These are phyloP conservation scores for Salvelinus alpinus DNA, from an alignment of 2,113 vertebrate species.

Conservation along the genomic window DNA sequence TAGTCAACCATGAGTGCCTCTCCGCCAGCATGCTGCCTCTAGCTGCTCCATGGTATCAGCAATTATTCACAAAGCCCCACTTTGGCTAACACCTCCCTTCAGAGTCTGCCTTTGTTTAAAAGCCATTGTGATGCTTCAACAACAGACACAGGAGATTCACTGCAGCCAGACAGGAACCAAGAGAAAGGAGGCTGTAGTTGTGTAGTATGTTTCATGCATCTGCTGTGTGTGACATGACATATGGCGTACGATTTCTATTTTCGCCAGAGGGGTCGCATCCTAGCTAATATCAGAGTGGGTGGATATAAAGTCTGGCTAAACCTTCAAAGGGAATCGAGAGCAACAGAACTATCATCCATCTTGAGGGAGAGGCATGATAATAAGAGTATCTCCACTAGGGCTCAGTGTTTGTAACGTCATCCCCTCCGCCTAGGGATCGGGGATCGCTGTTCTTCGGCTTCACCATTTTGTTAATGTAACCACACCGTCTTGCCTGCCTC, in stretches of 20 bases:
- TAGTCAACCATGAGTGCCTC: slow-evolving; percentile 66
- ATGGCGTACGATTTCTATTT: background rate
- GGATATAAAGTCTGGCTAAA: slow-evolving; percentile 29
- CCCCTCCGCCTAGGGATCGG: slow-evolving; percentile 29
- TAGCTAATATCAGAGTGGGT: background rate
- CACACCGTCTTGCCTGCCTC: slow-evolving; percentile 8
- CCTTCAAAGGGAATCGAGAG: background rate
- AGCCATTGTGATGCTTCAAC: slow-evolving; percentile 14
- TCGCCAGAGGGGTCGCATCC: background rate
- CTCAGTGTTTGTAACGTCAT: slow-evolving; percentile 40
- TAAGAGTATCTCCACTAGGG: slow-evolving; percentile 36
- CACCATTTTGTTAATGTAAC: slow-evolving; percentile 24
- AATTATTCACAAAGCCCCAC: slow-evolving; percentile 60
- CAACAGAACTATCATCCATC: slow-evolving; percentile 31
- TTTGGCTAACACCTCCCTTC: slow-evolving; percentile 26
- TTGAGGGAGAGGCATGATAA: slow-evolving; percentile 34
- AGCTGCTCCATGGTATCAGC: slow-evolving; percentile 50
- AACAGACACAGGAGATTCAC: slow-evolving; percentile 10
- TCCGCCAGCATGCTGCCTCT: slow-evolving; percentile 53
- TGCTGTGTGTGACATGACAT: background rate
- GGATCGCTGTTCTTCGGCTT: slow-evolving; percentile 40
- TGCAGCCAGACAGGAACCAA: background rate
- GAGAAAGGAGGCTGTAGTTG: background rate
- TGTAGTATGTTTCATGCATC: background rate
- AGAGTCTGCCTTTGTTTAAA: slow-evolving; percentile 31